Conservation (phyloP, 2,888 invertebrate genomes). For the Drosophila histrio region DNA sequence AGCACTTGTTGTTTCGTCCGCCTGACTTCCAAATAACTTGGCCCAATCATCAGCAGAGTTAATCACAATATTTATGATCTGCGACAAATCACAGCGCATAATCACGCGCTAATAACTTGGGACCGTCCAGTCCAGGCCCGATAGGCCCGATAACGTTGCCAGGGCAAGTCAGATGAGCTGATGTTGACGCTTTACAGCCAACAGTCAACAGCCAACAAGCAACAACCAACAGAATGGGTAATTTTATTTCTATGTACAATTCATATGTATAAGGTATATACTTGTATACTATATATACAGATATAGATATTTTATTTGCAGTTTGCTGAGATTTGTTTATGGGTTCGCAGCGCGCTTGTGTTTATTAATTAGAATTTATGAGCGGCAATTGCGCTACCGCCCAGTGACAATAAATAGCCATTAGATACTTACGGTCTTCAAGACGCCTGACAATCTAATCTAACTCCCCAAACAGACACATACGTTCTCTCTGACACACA, state of each 20-base stretch:
- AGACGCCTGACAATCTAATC: conserved; percentile 57
- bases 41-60: conserved; percentile 25
- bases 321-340: conserved; percentile 40
- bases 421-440: conserved; percentile 51
- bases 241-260: too few relatives aligned
- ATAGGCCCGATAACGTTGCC: conserved; percentile 18
- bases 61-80: conserved; percentile 60
- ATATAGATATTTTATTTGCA: conserved; percentile 5
- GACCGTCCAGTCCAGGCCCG: conserved; percentile 14
- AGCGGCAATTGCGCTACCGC: conserved; percentile 41
- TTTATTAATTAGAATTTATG: conserved; percentile 74
- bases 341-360: conserved; percentile 33
- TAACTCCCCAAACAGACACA: neutral
- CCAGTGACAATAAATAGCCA: conserved; percentile 68
- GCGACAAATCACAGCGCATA: conserved; percentile 55
- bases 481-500: neutral
- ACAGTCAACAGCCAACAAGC: too few relatives aligned
- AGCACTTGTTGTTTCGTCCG: conserved; percentile 1
- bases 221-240: conserved; percentile 20
- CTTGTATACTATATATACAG: neutral
- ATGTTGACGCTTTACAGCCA: conserved; percentile 20
- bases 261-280: neutral
- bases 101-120: conserved; percentile 65
- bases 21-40: conserved; percentile 21
- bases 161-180: conserved; percentile 34